A percentile compares a stretch with the other conserved stretches of the same genome.
Conservation (phyloP, 1,140 invertebrate species). For the Mactra quadrangularis region DNA sequence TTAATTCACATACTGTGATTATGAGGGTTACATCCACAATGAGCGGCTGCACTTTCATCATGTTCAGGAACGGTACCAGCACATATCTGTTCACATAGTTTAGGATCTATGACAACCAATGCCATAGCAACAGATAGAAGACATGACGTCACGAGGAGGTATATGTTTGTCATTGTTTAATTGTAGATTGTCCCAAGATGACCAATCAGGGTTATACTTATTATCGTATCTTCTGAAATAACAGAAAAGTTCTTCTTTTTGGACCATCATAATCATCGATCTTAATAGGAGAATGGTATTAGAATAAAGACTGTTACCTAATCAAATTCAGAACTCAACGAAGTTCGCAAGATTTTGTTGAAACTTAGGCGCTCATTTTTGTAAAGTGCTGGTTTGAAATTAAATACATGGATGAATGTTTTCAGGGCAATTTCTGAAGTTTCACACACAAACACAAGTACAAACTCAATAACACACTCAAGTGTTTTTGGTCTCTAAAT, state of each 20-base stretch:
- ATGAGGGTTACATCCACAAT: slow-evolving; percentile 37
- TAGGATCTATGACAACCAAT: background rate
- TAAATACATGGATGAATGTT: too few relatives aligned
- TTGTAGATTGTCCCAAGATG: background rate
- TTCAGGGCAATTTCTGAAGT: too few relatives aligned
- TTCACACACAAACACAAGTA: too few relatives aligned
- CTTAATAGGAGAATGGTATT: too few relatives aligned
- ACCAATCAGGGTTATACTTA: background rate
- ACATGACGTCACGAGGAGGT: background rate
- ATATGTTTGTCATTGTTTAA: background rate
- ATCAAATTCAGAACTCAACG: too few relatives aligned
- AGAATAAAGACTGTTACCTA: too few relatives aligned
- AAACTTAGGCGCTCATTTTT: too few relatives aligned
- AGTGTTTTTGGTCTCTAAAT: too few relatives aligned
- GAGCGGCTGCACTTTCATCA: slow-evolving; percentile 30
- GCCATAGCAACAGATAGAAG: background rate
- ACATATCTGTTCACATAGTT: slow-evolving; percentile 28
- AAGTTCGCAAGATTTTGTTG: too few relatives aligned
- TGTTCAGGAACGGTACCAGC: background rate
- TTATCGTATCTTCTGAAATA: background rate
- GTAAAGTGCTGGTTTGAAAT: too few relatives aligned
- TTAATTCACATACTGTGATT: slow-evolving; percentile 26
- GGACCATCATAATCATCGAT: too few relatives aligned
- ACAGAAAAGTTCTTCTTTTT: background rate
- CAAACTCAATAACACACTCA: too few relatives aligned